phyloP scores from a whole-genome alignment of 2,113 vertebrate species.

The Hydrochoerus hydrochaeris region DNA sequence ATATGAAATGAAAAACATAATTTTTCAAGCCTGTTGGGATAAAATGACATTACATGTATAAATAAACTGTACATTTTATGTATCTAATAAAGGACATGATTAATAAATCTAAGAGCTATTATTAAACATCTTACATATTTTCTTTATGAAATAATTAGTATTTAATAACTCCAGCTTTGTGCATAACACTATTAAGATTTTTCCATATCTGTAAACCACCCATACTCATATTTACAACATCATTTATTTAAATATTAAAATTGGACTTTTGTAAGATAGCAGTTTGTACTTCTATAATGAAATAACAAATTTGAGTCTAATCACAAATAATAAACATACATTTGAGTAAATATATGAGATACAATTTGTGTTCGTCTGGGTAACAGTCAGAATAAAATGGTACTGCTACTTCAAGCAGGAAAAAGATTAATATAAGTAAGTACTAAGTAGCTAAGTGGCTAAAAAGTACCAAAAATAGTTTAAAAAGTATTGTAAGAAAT shows the following conservation, averaged over 20 bases:
- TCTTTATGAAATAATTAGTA: background rate
- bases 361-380: background rate
- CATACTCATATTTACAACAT: background rate
- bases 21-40: background rate
- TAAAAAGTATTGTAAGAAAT: background rate
- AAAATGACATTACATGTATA: background rate
- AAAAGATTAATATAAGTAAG: background rate
- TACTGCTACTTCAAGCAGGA: background rate
- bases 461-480: background rate
- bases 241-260: background rate
- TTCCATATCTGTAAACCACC: background rate
- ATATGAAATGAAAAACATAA: constrained; percentile 16
- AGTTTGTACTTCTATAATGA: background rate
- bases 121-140: background rate
- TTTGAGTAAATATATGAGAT: background rate
- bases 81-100: background rate
- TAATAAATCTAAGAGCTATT: background rate
- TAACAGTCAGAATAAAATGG: background rate
- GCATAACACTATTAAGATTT: background rate
- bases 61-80: background rate
- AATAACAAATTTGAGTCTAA: background rate
- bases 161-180: background rate
- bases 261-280: background rate
- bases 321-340: background rate
- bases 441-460: background rate